Base-by-base conservation (phyloP, 2,888 invertebrate species). In the Rhyacophila evoluta region DNA sequence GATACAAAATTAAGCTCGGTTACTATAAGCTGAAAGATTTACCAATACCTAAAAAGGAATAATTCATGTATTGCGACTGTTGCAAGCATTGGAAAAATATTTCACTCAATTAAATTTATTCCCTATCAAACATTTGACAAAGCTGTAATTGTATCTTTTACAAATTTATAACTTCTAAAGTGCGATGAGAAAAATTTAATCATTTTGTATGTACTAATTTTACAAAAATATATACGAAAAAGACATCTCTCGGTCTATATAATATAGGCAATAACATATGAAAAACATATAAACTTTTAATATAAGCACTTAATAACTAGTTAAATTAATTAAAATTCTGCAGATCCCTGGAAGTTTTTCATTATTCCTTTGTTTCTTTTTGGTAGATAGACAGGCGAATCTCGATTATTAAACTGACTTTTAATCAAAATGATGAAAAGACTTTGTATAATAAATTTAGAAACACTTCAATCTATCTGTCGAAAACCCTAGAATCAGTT, bases 211-310 rank as follows among this genome's bases (percentile, higher is more conserved):
- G 55, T 55, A 55, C 25, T 55, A 55, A 55, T 19, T 55, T 55
- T 55, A 55, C 55, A 55, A 55, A 55, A 55, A 55, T 55, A 55
- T 55, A 55, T 55, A 19, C 55, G 55, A 55, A 55, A 41, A 55
- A 55, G 55, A 55, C 55, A 6, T 55, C 55, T 55, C 15, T n/a
- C 41, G 41, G 41, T 41, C 41, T 15, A 19, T 15, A 2, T 2
- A 33, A 19, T 25, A 55, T 39, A 8, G 5, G 8, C 8, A 15
- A 55, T 8, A 55, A 55, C 25, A 19, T 55, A 55, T 55, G 55
- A 55, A 55, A 55, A 55, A 55, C 55, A 55, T 55, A 25, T 55
- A 55, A 41, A 41, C 19, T 55, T 55, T 55, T 25, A 41, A 55
- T 25, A 25, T 55, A 55, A 55, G 55, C 55, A 25, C 55, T 55